Evolutionary conservation across 92 coral and sea anemone species (phyloP).

Genomic region (Paragorgia papillata): DNA sequence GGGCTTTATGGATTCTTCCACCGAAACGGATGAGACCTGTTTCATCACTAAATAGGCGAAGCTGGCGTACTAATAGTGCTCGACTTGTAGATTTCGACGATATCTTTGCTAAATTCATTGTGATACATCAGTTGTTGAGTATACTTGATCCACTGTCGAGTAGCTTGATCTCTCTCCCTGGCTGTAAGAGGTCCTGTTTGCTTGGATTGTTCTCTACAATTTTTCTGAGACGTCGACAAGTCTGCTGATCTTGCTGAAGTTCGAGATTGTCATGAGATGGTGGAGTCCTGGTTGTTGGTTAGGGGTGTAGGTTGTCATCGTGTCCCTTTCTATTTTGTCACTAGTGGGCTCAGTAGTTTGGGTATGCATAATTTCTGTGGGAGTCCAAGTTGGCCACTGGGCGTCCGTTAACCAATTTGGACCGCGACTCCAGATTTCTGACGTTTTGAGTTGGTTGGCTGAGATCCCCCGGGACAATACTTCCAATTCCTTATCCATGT

Average conservation of each 20-base stretch:
- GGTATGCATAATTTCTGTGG: neutral
- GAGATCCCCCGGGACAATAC: slow-evolving; percentile 56
- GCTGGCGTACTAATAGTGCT: slow-evolving; percentile 30
- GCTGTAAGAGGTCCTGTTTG: slow-evolving; percentile 8
- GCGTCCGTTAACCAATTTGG: slow-evolving; percentile 45
- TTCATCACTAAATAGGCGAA: slow-evolving; percentile 46
- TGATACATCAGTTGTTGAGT: slow-evolving; percentile 21
- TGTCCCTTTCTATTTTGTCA: neutral
- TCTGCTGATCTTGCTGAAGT: slow-evolving; percentile 11
- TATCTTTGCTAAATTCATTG: slow-evolving; percentile 38
- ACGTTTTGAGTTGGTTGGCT: slow-evolving; percentile 8
- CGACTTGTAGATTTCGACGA: slow-evolving; percentile 4
- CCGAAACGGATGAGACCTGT: slow-evolving; percentile 53
- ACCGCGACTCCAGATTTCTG: slow-evolving; percentile 43
- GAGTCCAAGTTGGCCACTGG: slow-evolving; percentile 54
- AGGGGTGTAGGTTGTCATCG: neutral
- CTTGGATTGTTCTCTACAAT: neutral
- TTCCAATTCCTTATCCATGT: slow-evolving; percentile 32
- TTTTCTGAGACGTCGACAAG: slow-evolving; percentile 35
- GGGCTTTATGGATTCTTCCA: slow-evolving; percentile 66
- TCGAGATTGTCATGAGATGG: slow-evolving; percentile 33
- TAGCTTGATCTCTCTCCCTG: slow-evolving; percentile 27
- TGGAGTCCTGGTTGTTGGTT: slow-evolving; percentile 34
- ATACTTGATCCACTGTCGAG: slow-evolving; percentile 34
- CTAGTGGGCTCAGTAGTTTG: neutral